Conservation (phyloP, 37 sponge, comb jelly and placozoan species). For the Ianthella basta region DNA sequence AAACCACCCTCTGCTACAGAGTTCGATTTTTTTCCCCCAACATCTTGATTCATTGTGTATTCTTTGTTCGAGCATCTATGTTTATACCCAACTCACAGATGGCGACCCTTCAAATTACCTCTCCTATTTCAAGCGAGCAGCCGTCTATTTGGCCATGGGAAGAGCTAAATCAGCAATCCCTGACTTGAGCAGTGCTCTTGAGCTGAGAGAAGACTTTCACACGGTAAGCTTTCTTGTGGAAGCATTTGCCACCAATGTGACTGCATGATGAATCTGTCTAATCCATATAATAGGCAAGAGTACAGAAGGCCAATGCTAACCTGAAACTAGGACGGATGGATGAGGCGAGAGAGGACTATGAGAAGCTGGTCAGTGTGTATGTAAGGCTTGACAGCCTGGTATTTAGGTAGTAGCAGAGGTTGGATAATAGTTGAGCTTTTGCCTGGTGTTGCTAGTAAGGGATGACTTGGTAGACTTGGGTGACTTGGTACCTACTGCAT, state of each 20-base stretch:
- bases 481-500: background rate
- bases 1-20: constrained; percentile 89
- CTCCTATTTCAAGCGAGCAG: constrained; percentile 94
- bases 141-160: constrained; percentile 95
- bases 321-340: constrained; percentile 83
- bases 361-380: constrained; percentile 56
- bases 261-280: background rate
- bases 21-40: constrained; percentile 53
- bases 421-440: no score
- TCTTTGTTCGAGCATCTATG: no score
- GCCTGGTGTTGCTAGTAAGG: no score
- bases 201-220: constrained; percentile 85
- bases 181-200: constrained; percentile 78
- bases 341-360: constrained; percentile 73
- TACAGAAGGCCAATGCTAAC: constrained; percentile 81
- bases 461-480: background rate
- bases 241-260: background rate
- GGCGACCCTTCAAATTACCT: constrained; percentile 95
- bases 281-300: constrained; percentile 45
- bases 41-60: no score
- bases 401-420: background rate
- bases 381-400: background rate
- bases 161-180: constrained; percentile 84
- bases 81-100: constrained; percentile 49
- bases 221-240: constrained; percentile 42